Evolutionary conservation across 2,797 vertebrate species (phyloP), one percentile per base, ranked within the genome.

Genomic region (Alfaro cultratus): DNA sequence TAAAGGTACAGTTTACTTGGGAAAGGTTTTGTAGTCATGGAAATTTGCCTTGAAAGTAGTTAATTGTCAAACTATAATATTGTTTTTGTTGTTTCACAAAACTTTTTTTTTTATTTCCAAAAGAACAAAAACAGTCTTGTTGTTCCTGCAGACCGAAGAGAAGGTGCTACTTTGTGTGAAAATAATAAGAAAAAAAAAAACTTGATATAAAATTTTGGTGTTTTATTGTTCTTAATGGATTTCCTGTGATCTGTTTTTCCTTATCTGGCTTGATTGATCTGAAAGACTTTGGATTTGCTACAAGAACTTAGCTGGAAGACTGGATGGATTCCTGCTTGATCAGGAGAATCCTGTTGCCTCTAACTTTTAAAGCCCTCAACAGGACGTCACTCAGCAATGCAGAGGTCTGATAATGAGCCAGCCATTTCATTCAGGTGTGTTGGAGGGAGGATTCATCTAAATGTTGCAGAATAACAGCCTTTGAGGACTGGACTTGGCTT

Each of bases 1-100:
- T 94, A 43, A 96, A 95, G 96, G 96, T 97, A 95, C 6, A 4
- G 18, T 31, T 60, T 45, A 26, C 1, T 62, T 41, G 57, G 47
- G 16, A 78, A 29, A 29, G 1, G 8, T 55, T 71, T 0, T 34
- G 9, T 7, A 29, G 0, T 36, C 11, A 60, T 26, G 46, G 1
- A 46, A 34, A 15, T 0, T 18, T 62, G 36, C 55, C 55, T 31
- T 60, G 55, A 60, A 6, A 31, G 4, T 18, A 60, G 26, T 31
- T 60, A n/a, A 60, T 57, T 60, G 55, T n/a, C 55, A 60, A 60
- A 29, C n/a, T 60, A n/a, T 4, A 62, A 62, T 11, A 29, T 23
- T 34, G 21, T 68, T 41, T 12, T 70, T 68, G 64, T 41, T 70
- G 39, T n/a, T 70, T 43, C 36, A 43, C 23, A 26, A 11, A 43